Conservation (phyloP, 2,113 vertebrate genomes). For the Stictonetta naevosa region DNA sequence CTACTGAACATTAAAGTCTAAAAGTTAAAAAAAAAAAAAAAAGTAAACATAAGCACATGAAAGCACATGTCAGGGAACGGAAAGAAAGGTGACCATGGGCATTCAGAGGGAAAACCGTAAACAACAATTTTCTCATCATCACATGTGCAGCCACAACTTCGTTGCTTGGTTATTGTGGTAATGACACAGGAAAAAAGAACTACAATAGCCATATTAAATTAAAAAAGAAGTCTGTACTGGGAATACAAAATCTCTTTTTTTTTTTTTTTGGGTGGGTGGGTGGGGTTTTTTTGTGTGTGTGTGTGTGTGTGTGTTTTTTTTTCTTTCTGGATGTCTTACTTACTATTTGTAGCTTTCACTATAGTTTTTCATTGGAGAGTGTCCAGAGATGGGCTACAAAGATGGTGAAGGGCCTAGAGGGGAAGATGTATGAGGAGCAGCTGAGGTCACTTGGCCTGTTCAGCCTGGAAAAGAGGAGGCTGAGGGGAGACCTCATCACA, state of each 20-base stretch:
- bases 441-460: too few relatives aligned
- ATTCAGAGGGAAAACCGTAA: not conserved
- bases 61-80: not conserved
- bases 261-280: too few relatives aligned
- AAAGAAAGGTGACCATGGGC: not conserved
- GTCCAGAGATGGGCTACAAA: too few relatives aligned
- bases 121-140: not conserved
- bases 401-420: too few relatives aligned
- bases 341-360: not conserved
- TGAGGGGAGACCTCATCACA: too few relatives aligned
- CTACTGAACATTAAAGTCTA: not conserved
- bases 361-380: not conserved
- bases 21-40: conserved; percentile 7
- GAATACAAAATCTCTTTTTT: not conserved
- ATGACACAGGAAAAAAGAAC: not conserved
- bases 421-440: too few relatives aligned
- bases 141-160: not conserved
- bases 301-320: not conserved
- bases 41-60: conserved; percentile 20
- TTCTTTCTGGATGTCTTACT: not conserved
- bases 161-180: not conserved
- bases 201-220: not conserved
- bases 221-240: not conserved
- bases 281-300: too few relatives aligned
- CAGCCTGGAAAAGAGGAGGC: too few relatives aligned